These are phyloP conservation scores for Zoanthus sociatus DNA, from an alignment of 92 coral and sea anemone genomes.

Conservation along the genomic window DNA sequence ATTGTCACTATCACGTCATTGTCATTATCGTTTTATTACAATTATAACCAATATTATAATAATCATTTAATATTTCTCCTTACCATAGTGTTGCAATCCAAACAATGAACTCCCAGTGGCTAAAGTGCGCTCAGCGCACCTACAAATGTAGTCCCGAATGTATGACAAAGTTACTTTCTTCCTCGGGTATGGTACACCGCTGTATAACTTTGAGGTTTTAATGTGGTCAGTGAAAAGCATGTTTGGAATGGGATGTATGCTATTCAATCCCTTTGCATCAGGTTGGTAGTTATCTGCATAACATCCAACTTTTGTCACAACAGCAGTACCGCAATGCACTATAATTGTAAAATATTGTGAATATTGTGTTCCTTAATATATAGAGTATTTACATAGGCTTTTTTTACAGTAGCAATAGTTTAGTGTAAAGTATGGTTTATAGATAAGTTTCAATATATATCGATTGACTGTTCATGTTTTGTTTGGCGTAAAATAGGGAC, in stretches of 20 bases:
- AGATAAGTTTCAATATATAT: too few relatives aligned
- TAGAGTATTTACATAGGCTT: too few relatives aligned
- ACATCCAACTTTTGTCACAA: constrained; percentile 36
- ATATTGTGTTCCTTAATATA: background rate
- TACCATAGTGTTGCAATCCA: constrained; percentile 44
- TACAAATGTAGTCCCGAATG: constrained; percentile 38
- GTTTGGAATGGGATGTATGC: constrained; percentile 19
- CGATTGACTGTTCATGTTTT: background rate
- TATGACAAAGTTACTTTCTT: constrained; percentile 4
- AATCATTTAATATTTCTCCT: too few relatives aligned
- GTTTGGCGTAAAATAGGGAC: background rate
- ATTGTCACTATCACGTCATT: too few relatives aligned
- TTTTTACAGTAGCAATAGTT: too few relatives aligned
- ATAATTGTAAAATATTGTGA: background rate
- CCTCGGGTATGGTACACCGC: constrained; percentile 31
- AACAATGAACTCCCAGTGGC: constrained; percentile 15
- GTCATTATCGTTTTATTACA: too few relatives aligned
- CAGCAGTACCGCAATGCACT: constrained; percentile 18
- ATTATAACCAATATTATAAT: too few relatives aligned
- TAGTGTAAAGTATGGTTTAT: too few relatives aligned
- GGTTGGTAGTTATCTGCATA: constrained; percentile 29
- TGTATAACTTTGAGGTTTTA: constrained; percentile 8
- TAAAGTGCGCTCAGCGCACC: constrained; percentile 16
- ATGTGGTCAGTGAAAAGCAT: constrained; percentile 29
- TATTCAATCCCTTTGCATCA: background rate